Conservation (phyloP, 2,113 vertebrate species). For the Spilogale gracilis region DNA sequence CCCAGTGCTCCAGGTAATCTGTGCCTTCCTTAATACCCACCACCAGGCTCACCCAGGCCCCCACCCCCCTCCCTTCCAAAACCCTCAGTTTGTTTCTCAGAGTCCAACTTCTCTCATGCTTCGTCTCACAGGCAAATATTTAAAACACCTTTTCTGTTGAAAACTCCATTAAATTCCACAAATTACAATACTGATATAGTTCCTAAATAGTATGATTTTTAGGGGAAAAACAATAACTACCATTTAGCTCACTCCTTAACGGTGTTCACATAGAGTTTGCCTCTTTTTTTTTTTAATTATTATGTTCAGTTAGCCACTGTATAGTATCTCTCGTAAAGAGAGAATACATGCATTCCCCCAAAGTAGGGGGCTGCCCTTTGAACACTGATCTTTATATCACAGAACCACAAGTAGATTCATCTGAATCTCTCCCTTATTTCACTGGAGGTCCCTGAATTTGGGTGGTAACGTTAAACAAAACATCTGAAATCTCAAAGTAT, state of each 20-base stretch:
- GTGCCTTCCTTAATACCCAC: too few relatives aligned
- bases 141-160: slow-evolving; percentile 47
- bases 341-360: neutral
- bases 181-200: neutral
- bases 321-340: slow-evolving; percentile 63
- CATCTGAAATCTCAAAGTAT: neutral
- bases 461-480: neutral
- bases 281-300: neutral
- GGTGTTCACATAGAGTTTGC: neutral
- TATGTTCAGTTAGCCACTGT: too few relatives aligned
- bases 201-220: neutral
- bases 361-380: neutral
- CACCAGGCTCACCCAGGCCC: too few relatives aligned
- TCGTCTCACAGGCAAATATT: neutral
- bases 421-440: slow-evolving; percentile 54
- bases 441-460: neutral
- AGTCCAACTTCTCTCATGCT: too few relatives aligned
- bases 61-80: too few relatives aligned
- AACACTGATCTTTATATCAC: neutral
- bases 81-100: too few relatives aligned
- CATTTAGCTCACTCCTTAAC: slow-evolving; percentile 33
- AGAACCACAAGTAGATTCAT: neutral
- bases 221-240: neutral
- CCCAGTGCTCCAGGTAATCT: too few relatives aligned
- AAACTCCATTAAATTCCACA: slow-evolving; percentile 6